phyloP scores from a whole-genome alignment of 2,113 vertebrate genomes.

The Colistium nudipinnis region DNA sequence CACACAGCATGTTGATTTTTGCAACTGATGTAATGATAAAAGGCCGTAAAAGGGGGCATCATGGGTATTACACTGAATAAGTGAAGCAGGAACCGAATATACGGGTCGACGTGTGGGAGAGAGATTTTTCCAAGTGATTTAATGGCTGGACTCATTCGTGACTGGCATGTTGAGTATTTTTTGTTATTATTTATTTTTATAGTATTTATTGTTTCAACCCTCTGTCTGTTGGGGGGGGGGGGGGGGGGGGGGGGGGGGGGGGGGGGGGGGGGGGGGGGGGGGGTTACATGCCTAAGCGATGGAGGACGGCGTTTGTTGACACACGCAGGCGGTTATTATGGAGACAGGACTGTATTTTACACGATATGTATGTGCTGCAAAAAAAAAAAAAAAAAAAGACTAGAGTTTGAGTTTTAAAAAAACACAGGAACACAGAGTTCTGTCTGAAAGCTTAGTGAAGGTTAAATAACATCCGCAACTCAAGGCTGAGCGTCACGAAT shows the following conservation, averaged over 20 bases:
- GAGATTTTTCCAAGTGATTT: background rate
- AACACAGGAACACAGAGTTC: conserved; percentile 1
- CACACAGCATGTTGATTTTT: background rate
- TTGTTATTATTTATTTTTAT: too few relatives aligned
- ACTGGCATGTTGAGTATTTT: too few relatives aligned
- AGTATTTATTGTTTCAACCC: too few relatives aligned
- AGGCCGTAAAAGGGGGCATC: background rate
- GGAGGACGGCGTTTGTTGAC: background rate
- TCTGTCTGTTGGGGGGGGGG: too few relatives aligned
- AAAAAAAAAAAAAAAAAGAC: too few relatives aligned
- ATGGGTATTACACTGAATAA: background rate
- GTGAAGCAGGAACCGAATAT: background rate
- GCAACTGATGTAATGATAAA: background rate
- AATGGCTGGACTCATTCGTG: too few relatives aligned
- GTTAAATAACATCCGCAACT: conserved; percentile 18
- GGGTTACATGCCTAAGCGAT: background rate
- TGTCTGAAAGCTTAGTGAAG: conserved; percentile 1
- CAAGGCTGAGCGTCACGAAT: conserved; percentile 18
- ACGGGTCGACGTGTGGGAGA: background rate
- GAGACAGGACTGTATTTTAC: background rate
- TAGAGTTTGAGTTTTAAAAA: conserved; percentile 3
- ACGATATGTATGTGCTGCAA: too few relatives aligned
- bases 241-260: too few relatives aligned
- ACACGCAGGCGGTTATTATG: background rate
- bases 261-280: too few relatives aligned